phyloP scores from a whole-genome alignment of 2,888 invertebrate genomes.

The Salticus scenicus region DNA sequence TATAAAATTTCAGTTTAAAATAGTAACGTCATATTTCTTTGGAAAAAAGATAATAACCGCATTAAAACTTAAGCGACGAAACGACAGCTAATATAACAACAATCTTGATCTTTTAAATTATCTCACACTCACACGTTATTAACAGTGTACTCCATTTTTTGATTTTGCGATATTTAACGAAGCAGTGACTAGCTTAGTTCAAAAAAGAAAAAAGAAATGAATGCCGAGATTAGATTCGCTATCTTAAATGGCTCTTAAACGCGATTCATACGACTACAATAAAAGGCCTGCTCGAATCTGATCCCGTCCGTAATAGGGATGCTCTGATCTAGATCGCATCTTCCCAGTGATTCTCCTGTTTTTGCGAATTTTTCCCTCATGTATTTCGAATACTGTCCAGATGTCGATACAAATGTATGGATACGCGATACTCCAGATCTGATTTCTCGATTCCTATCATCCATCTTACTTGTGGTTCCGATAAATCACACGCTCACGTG shows the following conservation, averaged over 20 bases:
- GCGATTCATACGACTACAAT: background rate
- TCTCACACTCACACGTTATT: too few species aligned
- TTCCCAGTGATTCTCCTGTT: background rate
- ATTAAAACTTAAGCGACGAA: too few species aligned
- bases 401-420: conserved; percentile 48
- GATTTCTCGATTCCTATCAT: conserved; percentile 58
- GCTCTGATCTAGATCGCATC: background rate
- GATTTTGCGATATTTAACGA: background rate
- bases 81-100: too few species aligned
- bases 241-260: conserved; percentile 3
- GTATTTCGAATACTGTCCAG: conserved; percentile 25
- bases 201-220: background rate
- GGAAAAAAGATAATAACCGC: too few species aligned
- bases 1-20: too few species aligned
- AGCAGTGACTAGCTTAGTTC: background rate
- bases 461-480: conserved; percentile 54
- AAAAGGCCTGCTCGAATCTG: background rate
- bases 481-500: conserved; percentile 64
- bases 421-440: conserved; percentile 62
- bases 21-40: too few species aligned
- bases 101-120: too few species aligned
- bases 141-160: too few species aligned
- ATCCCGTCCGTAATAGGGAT: conserved; percentile 1
- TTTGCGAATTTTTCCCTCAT: background rate
- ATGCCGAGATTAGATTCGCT: background rate